These are phyloP conservation scores for Trissonchulus latispiculum DNA, from an alignment of 2,888 invertebrate species.

Conservation along the genomic window DNA sequence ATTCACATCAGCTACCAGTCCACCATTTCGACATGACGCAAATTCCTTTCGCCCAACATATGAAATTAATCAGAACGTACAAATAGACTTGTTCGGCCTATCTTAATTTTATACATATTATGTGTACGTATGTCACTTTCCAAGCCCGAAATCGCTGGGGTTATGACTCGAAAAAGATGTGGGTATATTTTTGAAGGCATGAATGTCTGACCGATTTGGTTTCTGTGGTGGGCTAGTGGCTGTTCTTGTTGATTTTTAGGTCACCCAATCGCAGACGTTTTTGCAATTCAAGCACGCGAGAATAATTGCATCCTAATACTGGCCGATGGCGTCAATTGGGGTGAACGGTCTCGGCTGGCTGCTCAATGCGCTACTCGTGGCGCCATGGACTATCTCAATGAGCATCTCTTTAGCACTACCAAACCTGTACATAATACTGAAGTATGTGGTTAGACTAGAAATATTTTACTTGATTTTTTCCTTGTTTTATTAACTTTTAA, in stretches of 20 bases:
- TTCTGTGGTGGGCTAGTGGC: too few relatives aligned
- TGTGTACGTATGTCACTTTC: too few relatives aligned
- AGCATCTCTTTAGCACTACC: conserved; percentile 2
- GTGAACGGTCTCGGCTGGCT: conserved; percentile 60
- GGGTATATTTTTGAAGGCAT: not conserved
- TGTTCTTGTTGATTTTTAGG: conserved; percentile 51
- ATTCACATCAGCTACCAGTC: too few relatives aligned
- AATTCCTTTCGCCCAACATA: too few relatives aligned
- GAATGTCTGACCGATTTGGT: not conserved
- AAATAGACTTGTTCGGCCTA: too few relatives aligned
- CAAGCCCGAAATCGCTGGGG: too few relatives aligned
- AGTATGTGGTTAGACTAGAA: too few relatives aligned
- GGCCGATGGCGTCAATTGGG: conserved; percentile 86
- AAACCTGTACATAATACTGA: conserved; percentile 1
- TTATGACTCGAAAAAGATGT: not conserved
- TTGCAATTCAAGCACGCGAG: conserved; percentile 58
- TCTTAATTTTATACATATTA: too few relatives aligned
- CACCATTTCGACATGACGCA: too few relatives aligned
- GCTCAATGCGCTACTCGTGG: conserved; percentile 65
- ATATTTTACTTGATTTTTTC: too few relatives aligned
- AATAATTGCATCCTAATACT: conserved; percentile 67
- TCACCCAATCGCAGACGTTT: conserved; percentile 76
- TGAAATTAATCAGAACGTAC: too few relatives aligned
- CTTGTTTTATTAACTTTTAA: too few relatives aligned
- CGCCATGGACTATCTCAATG: conserved; percentile 66